Evolutionary conservation across 2,113 vertebrate genomes (phyloP).

Genomic region (Corapipo altera): DNA sequence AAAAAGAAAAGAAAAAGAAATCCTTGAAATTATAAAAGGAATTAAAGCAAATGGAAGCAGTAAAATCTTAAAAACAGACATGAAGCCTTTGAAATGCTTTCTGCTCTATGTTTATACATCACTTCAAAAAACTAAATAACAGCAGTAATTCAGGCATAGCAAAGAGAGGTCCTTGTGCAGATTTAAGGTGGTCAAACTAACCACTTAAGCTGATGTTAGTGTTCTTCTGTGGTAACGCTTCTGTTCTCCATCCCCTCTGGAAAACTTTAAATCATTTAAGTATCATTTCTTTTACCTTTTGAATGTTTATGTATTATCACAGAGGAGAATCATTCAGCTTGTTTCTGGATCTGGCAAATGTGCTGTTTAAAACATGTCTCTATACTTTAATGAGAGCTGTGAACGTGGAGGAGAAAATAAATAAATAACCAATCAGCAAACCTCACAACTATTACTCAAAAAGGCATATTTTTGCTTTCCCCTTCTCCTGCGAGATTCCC

Average conservation of each 20-base stretch:
- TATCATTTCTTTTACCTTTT: background rate
- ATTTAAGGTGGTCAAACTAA: background rate
- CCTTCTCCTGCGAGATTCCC: background rate
- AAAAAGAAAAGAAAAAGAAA: background rate
- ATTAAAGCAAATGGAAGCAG: background rate
- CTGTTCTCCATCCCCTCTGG: background rate
- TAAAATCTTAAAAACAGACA: background rate
- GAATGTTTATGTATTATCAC: background rate
- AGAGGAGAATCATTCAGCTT: background rate
- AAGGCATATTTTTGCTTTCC: background rate
- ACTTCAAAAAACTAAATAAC: background rate
- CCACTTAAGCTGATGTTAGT: fast-evolving
- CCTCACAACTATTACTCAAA: background rate
- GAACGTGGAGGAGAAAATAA: background rate
- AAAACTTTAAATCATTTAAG: background rate
- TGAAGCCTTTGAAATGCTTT: background rate
- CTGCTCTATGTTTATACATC: fast-evolving
- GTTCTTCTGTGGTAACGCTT: background rate
- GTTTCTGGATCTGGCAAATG: background rate
- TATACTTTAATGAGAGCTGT: background rate
- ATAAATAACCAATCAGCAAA: background rate
- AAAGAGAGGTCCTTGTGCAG: background rate
- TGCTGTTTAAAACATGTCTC: background rate
- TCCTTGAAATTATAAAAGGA: background rate
- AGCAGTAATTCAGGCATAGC: background rate